These are phyloP conservation scores for Chrysemys picta DNA, from an alignment of 2,113 vertebrate species.

Conservation along the genomic window DNA sequence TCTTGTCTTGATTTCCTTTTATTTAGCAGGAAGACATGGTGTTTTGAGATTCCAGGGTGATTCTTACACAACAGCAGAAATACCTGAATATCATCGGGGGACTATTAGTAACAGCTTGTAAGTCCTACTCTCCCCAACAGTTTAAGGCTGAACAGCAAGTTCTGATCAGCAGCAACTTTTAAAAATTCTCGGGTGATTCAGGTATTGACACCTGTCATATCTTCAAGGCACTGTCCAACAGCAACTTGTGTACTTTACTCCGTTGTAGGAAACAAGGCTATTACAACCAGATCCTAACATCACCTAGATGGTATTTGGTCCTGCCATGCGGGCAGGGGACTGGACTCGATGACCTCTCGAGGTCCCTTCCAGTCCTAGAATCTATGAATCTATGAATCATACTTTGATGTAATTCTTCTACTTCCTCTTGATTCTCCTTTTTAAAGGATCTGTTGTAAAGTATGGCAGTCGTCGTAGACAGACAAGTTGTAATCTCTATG, in stretches of 20 bases:
- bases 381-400: not conserved
- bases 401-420: slow-evolving; percentile 14
- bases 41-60: not conserved
- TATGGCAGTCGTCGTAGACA: not conserved
- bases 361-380: too few relatives aligned
- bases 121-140: not conserved
- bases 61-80: slow-evolving; percentile 20
- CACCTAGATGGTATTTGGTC: too few relatives aligned
- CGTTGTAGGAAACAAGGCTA: not conserved
- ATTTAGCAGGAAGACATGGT: not conserved
- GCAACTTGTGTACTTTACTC: not conserved
- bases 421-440: not conserved
- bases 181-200: not conserved
- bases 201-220: slow-evolving; percentile 6
- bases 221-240: slow-evolving; percentile 2
- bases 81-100: not conserved
- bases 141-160: not conserved
- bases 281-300: not conserved
- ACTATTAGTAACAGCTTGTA: not conserved
- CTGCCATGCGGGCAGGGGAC: too few relatives aligned
- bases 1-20: not conserved
- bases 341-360: too few relatives aligned
- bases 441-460: not conserved
- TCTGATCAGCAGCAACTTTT: not conserved
- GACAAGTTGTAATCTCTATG: not conserved